Base-by-base conservation (phyloP, 92 coral and sea anemone species). In the Phenganax stokvisi region DNA sequence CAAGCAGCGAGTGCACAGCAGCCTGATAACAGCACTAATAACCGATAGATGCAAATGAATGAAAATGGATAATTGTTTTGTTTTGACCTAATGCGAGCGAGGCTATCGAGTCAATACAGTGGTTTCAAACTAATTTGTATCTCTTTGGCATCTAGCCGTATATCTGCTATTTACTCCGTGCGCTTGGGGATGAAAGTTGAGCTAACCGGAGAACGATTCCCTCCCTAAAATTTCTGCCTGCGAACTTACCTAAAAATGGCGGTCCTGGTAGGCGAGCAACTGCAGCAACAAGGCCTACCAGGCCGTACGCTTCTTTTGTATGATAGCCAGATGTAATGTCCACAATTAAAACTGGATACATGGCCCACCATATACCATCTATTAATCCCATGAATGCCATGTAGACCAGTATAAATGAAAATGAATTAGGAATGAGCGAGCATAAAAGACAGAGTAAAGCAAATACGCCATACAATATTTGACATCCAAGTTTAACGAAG, bases 371-470 rank as follows among this genome's bases (percentile, higher is more conserved):
- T 12, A 59, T 54, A 6, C 81, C 81, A 7, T 77, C 81, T 11
- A 77, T 17, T n/a, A 58, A 28, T 15, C 81, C 81, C 37, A 59
- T 62, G 16, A 62, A 59, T 59, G 70, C 81, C 81, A 77, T 77
- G 71, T 60, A 77, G 12, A 77, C 56, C 28, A 77, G 16, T 13
- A 77, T 59, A 25, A 77, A 25, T 13, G 81, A 71, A 58, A 77
- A 59, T 27, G 81, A 77, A 54, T 77, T 37, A 10, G 47, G 47
- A 2, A 47, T 54, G 20, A 77, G 53, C 56, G 81, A 59, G 37
- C 81, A 77, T 4, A 77, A 60, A 7, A 44, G 31, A 60, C 56
- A 44, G 37, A 51, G n/a, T 59, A 77, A 10, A 25, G 71, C 81
- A 60, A 77, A 77, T 10, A 77, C 28, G 0, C 25, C 16, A 71